phyloP scores from a whole-genome alignment of 2,113 vertebrate genomes.

The Mugil cephalus region DNA sequence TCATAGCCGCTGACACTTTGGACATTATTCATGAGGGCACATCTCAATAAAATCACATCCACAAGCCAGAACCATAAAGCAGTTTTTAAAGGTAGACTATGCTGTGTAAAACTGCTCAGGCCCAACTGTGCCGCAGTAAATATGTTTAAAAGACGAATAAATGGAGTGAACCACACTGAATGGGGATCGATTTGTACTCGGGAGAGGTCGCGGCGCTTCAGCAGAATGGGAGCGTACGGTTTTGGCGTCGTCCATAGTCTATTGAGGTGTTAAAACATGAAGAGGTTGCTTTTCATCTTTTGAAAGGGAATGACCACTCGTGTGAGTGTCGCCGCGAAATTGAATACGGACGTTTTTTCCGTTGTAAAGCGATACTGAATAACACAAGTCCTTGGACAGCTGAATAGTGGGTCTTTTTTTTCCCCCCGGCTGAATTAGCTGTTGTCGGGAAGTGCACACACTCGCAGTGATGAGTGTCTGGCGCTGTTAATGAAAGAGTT shows the following conservation, averaged over 20 bases:
- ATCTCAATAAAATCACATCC: conserved; percentile 37
- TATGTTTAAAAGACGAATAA: conserved; percentile 36
- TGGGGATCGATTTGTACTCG: conserved; percentile 20
- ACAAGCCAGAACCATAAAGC: conserved; percentile 30
- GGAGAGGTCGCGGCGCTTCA: conserved; percentile 11
- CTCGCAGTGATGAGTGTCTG: too few species aligned
- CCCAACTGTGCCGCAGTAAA: conserved; percentile 11
- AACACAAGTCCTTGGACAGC: neutral
- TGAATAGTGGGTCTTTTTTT: neutral
- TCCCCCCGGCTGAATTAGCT: neutral
- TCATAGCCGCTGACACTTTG: conserved; percentile 15
- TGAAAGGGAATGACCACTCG: neutral
- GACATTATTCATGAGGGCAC: conserved; percentile 48
- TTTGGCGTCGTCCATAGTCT: neutral
- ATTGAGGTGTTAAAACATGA: conserved; percentile 1
- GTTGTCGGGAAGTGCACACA: neutral
- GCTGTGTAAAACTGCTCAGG: conserved; percentile 10
- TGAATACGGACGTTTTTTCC: neutral
- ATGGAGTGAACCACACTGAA: conserved; percentile 19
- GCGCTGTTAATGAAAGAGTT: too few species aligned
- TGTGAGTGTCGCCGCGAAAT: conserved; percentile 1
- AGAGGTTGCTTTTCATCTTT: conserved; percentile 20
- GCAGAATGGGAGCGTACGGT: conserved; percentile 1
- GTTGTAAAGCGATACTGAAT: conserved; percentile 2
- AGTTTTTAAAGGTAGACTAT: conserved; percentile 19